phyloP scores from a whole-genome alignment of 1,140 invertebrate genomes.

The Pomacea maculata region DNA sequence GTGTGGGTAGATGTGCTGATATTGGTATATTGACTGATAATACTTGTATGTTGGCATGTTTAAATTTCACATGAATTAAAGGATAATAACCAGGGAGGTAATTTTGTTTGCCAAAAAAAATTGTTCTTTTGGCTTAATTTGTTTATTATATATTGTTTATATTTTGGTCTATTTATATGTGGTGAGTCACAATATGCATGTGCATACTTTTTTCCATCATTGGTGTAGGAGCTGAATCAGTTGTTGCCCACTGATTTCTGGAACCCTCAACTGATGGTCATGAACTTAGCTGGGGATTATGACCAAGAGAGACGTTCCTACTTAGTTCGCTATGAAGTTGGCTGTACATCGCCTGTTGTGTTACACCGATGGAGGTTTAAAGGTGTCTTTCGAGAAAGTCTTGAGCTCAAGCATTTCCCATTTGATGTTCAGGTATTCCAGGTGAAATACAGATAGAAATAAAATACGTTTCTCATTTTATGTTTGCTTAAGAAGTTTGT shows the following conservation, averaged over 20 bases:
- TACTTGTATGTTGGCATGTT: too few relatives aligned
- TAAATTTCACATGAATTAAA: not conserved
- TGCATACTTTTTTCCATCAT: not conserved
- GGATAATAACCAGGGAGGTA: not conserved
- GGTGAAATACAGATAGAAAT: too few relatives aligned
- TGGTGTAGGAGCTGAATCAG: slow-evolving; percentile 29
- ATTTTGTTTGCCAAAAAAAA: not conserved
- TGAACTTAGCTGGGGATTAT: slow-evolving; percentile 46
- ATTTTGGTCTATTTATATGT: slow-evolving; percentile 20
- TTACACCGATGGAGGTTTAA: slow-evolving; percentile 49
- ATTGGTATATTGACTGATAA: too few relatives aligned
- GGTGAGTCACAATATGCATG: slow-evolving; percentile 9
- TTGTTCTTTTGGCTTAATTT: not conserved
- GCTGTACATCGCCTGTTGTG: slow-evolving; percentile 44
- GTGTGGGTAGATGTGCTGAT: too few relatives aligned
- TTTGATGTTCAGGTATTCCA: slow-evolving; percentile 57
- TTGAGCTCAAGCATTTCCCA: slow-evolving; percentile 59
- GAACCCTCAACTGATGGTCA: slow-evolving; percentile 45
- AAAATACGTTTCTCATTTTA: too few relatives aligned
- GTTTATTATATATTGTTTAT: slow-evolving; percentile 1
- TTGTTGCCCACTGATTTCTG: slow-evolving; percentile 34
- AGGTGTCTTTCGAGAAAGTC: slow-evolving; percentile 53
- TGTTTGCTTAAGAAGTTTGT: not conserved
- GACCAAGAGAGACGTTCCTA: slow-evolving; percentile 33
- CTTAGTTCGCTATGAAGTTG: slow-evolving; percentile 37